A percentile compares a stretch with the other conserved stretches of the same genome.
phyloP scores from a whole-genome alignment of 2,113 vertebrate genomes.

The Salvelinus fontinalis region DNA sequence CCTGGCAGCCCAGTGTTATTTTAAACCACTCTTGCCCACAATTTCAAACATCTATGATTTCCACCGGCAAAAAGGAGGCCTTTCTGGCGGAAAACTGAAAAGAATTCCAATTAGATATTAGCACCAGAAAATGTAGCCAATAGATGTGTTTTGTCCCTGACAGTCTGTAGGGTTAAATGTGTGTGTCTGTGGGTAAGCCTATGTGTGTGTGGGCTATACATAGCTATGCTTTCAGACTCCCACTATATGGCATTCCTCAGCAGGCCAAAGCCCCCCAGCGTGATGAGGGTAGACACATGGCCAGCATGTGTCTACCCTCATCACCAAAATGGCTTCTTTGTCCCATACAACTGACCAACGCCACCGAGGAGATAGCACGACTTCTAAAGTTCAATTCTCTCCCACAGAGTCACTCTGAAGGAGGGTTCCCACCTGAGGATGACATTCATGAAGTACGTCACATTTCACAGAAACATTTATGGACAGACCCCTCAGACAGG shows the following conservation, averaged over 20 bases:
- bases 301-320: background rate
- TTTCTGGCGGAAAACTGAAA: slow-evolving; percentile 48
- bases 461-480: slow-evolving; percentile 48
- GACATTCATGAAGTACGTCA: slow-evolving; percentile 19
- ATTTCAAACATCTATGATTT: slow-evolving; percentile 48
- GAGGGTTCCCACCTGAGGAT: slow-evolving; percentile 25
- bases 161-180: slow-evolving; percentile 25
- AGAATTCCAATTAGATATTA: slow-evolving; percentile 10
- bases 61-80: slow-evolving; percentile 48
- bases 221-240: background rate
- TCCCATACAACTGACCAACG: background rate
- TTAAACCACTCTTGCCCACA: slow-evolving; percentile 26
- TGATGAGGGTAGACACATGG: too few relatives aligned
- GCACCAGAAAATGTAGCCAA: slow-evolving; percentile 32
- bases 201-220: background rate
- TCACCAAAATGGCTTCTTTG: background rate
- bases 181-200: slow-evolving; percentile 18
- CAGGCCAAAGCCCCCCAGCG: too few relatives aligned
- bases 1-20: slow-evolving; percentile 40
- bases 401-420: slow-evolving; percentile 19
- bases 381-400: slow-evolving; percentile 13
- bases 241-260: background rate
- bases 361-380: background rate
- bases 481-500: slow-evolving; percentile 18
- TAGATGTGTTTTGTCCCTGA: slow-evolving; percentile 44